Evolutionary conservation across 2,888 invertebrate species (phyloP), one percentile per base, ranked within the genome.

Genomic region (Callyntrura guangdongensis): DNA sequence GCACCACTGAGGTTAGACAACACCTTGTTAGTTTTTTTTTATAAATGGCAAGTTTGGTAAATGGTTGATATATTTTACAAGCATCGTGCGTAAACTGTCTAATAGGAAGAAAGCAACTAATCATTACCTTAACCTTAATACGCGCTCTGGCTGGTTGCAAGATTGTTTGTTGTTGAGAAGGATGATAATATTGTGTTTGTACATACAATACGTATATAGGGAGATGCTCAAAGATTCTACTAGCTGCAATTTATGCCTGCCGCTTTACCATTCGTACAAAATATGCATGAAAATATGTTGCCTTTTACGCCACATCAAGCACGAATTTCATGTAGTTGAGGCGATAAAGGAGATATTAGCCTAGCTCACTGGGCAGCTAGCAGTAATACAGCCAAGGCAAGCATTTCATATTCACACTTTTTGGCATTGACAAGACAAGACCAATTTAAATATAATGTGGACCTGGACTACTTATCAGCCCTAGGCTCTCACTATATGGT

Each of bases 1-100:
- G n/a, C 25, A 45, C 45, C 17, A 11, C 69, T 36, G 45, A 45
- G 69, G 69, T 45, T 69, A 45, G 72, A 85, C 64, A 86, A 74
- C 79, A 77, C 79, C 86, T 86, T 74, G 74, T 77, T 86, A 86
- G 86, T 17, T 53, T 56, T 67, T 59, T 47, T 56, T 61, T 25
- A 77, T 64, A 86, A 79, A 77, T 86, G 86, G 79, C 86, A 53
- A 79, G 77, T 79, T 86, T 61, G 64, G 64, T 81, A 61, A 56
- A 56, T 56, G 79, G 61, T 82, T 82, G 82, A 82, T 82, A 45
- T 64, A 83, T 67, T 67, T 67, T 83, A 83, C 83, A 83, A 67
- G 83, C 83, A 25, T 83, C 83, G 83, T 83, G 83, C 49, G 67
- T 83, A 83, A 81, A 81, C 81, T 81, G 81, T 81, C 81, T 61